Percentiles rank a stretch among this genome's conserved stretches.
phyloP scores from a whole-genome alignment of 2,113 vertebrate species.

The Eira barbara region DNA sequence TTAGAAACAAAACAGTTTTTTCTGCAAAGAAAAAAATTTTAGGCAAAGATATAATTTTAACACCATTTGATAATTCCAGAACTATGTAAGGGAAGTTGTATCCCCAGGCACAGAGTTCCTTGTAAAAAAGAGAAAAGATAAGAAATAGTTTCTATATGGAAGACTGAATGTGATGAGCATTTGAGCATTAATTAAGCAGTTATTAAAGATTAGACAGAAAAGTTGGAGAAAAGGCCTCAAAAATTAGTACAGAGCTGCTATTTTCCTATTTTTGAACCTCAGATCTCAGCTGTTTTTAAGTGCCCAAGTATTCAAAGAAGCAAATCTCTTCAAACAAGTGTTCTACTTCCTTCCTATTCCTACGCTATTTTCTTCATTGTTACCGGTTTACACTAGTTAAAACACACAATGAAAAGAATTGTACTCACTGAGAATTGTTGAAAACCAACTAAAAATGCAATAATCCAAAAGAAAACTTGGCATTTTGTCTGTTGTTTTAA shows the following conservation, averaged over 20 bases:
- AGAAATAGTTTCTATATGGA: background rate
- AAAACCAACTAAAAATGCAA: constrained; percentile 35
- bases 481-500: background rate
- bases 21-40: background rate
- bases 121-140: background rate
- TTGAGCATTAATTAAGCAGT: background rate
- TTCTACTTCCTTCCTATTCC: background rate
- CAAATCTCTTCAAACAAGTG: background rate
- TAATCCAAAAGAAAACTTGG: background rate
- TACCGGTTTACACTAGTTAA: background rate
- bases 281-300: constrained; percentile 24
- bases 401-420: background rate
- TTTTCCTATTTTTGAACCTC: constrained; percentile 10
- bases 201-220: constrained; percentile 8
- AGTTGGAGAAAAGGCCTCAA: background rate
- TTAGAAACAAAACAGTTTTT: background rate
- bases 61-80: background rate
- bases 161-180: background rate
- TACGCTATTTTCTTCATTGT: background rate
- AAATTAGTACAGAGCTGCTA: background rate
- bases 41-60: constrained; percentile 33
- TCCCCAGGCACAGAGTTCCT: background rate
- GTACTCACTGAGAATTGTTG: background rate
- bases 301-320: background rate
- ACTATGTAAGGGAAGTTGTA: background rate